Evolutionary conservation across 2,113 vertebrate genomes (phyloP), one percentile per base, ranked within the genome.

Genomic region (Macaca fascicularis): DNA sequence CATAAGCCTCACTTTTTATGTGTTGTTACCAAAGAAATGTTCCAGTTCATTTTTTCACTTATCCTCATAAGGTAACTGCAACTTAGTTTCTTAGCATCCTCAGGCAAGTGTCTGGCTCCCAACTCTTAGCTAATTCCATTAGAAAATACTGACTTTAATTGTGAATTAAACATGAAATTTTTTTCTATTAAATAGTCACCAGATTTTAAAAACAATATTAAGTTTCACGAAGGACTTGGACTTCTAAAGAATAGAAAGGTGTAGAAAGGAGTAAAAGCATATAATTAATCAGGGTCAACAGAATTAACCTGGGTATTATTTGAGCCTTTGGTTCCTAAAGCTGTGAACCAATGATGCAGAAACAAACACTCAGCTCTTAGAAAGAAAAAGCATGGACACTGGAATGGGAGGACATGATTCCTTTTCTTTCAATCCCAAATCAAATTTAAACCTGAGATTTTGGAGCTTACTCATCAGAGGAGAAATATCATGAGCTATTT

Each of bases 391-490:
- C 30, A 20, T 43, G 67, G 61, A 40, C 76, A 75, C 43, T 94
- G 87, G 69, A 45, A 40, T 70, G 59, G 57, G 79, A 96, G 48
- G 96, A 89, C 74, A 90, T 38, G 14, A 55, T 25, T 95, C 61
- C 43, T 95, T 96, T 97, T 95, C 76, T 98, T 96, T 95, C 85
- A 82, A 69, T 92, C 83, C 25, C 70, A 91, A 96, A 96, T 97
- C 94, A 96, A 93, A 97, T 93, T 98, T 96, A 97, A 97, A 95
- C 79, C 92, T 90, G 80, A 69, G 79, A 94, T 87, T 95, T 91
- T 96, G 96, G 96, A 97, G 96, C 96, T 97, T 98, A 95, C 97
- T 98, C 98, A 98, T 97, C 95, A 94, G 92, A 95, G 80, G 95
- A 97, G 88, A 83, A 98, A 95, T 98, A 97, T 97, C 95, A 97